A percentile compares a stretch with the other conserved stretches of the same genome.
phyloP scores from a whole-genome alignment of 2,797 vertebrate genomes.

The Danio tinwini region DNA sequence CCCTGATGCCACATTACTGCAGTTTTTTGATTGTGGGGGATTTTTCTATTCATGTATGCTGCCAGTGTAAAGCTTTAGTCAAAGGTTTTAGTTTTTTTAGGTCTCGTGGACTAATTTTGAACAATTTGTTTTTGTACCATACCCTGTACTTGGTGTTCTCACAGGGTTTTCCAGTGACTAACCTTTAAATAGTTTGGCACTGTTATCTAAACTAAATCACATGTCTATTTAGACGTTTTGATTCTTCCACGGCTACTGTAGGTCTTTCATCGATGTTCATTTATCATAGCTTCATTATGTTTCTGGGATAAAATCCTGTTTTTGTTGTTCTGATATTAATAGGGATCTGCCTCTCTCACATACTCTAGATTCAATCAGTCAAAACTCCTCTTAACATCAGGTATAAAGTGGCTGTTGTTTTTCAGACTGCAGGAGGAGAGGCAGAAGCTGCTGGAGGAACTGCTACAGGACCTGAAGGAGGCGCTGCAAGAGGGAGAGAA shows the following conservation, averaged over 20 bases:
- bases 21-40: no score
- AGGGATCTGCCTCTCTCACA: no score
- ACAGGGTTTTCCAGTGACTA: not conserved
- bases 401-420: not conserved
- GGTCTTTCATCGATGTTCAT: not conserved
- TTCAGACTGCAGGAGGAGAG: constrained; percentile 63
- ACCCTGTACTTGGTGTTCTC: not conserved
- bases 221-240: not conserved
- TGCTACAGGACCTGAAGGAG: constrained; percentile 75
- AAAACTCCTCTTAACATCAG: not conserved
- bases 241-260: not conserved
- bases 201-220: not conserved
- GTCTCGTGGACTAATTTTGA: no score
- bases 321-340: no score
- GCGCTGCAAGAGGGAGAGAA: constrained; percentile 71
- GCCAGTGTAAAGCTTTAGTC: no score
- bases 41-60: no score
- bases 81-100: not conserved
- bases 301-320: no score
- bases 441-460: constrained; percentile 68
- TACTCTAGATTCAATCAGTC: no score
- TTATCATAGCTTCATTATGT: no score
- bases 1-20: no score
- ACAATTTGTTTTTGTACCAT: not conserved
- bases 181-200: not conserved